Base-by-base conservation (phyloP, 2,797 vertebrate genomes). In the Pantherophis vulpinus region DNA sequence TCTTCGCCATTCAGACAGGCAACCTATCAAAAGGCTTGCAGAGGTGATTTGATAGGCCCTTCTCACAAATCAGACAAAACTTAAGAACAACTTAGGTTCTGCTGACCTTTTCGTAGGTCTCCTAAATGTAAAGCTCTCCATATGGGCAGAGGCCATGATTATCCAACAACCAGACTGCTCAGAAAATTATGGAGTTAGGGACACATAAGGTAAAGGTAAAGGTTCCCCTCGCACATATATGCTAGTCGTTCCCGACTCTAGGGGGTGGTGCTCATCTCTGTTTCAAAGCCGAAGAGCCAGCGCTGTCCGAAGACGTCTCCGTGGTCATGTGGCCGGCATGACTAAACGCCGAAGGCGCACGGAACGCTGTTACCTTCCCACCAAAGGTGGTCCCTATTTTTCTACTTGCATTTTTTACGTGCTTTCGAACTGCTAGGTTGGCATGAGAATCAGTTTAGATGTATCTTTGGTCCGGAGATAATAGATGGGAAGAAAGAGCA, bases 301-400 rank as follows among this genome's bases (percentile, higher is more conserved):
- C 0, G 1, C 9, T 54, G 51, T 54, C 51, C 51, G 0, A 54
- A 54, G 51, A 10, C 1, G 1, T 10, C 51, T 54, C 51, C 0
- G 8, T 54, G 51, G 9, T 54, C 51, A 54, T 54, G 51, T 54
- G 51, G 51, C 51, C 1, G 0, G 51, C 51, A 54, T 54, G 51
- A 54, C 9, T 10, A 0, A 54, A 54, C 1, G 51, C 51, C 51
- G 10, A 54, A 54, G 51, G 51, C 51, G 1, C 51, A 54, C 51
- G 0, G 51, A 54, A 54, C 9, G 51, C 51, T 54, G 51, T 54
- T 1, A 10, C 51, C 9, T 54, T 54, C 51, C 51, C 51, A 54
- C 51, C 51, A 54, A 54, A 54, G 1, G 51, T 54, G 9, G 51
- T 54, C 8, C 51, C 51, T 54, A 10, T 54, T 54, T 54, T 54